Evolutionary conservation across 2,888 invertebrate species (phyloP).

Genomic region (Litoditis marina): DNA sequence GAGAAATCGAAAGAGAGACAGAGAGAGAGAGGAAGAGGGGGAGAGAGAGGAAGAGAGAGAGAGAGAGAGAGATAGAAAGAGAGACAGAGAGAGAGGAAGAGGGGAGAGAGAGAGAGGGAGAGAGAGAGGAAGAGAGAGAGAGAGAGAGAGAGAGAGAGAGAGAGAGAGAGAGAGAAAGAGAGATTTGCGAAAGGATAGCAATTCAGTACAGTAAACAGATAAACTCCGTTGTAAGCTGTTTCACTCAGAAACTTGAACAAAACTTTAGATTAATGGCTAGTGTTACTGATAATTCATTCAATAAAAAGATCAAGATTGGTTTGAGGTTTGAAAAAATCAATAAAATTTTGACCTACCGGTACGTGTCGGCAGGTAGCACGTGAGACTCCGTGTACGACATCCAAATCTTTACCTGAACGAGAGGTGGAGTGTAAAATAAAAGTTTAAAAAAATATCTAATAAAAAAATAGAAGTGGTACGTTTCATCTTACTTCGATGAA

Average conservation of each 20-base stretch:
- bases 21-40: not conserved
- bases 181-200: not conserved
- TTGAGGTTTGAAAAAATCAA: too few species aligned
- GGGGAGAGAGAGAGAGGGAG: not conserved
- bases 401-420: conserved; percentile 14
- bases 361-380: conserved; percentile 35
- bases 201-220: too few species aligned
- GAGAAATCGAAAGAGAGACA: too few species aligned
- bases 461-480: not conserved
- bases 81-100: not conserved
- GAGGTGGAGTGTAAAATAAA: not conserved
- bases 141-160: not conserved
- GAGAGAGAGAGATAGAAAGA: too few species aligned
- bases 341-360: conserved; percentile 7
- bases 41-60: not conserved
- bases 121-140: not conserved
- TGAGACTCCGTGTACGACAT: conserved; percentile 41
- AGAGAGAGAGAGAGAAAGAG: not conserved
- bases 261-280: too few species aligned
- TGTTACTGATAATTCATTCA: too few species aligned
- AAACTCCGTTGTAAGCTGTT: too few species aligned
- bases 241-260: too few species aligned
- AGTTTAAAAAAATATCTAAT: not conserved
- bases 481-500: not conserved
- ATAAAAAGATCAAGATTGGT: too few species aligned